Base-by-base conservation (phyloP, 2,113 vertebrate species). In the Orycteropus afer region DNA sequence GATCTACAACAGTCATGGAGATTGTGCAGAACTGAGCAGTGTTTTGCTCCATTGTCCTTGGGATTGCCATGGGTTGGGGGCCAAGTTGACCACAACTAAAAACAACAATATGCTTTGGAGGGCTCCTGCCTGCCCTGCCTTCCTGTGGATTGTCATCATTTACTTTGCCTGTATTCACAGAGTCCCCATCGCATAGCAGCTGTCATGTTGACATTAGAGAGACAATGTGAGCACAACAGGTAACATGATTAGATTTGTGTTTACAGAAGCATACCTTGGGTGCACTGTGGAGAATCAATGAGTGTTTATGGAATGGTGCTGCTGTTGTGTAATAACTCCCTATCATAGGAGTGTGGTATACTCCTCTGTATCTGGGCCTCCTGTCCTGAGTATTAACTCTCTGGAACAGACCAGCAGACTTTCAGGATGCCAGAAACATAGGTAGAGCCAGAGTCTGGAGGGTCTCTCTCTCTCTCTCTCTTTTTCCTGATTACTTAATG, bases 401-500 rank as follows among this genome's bases (percentile, higher is more conserved):
- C 81, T 4, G 1, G 40, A 90, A 74, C 42, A 79, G 82, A 82
- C 32, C 25, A 34, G 51, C 23, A 59, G 34, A 67, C 18, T 65
- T 91, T 37, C 13, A 76, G 18, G 22, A n/a, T 59, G 37, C 37
- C 37, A 76, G 76, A 67, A 73, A 17, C 27, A 51, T n/a, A 78
- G 76, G 76, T 78, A 49, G 76, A 83, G 37, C 76, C 8, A 78
- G 79, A 51, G 65, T 29, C 59, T 78, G 40, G 40, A 65, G 40
- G 29, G n/a, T n/a, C n/a, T n/a, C n/a, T n/a, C n/a, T n/a, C 22
- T 91, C 7, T 61, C 83, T 91, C 73, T 40, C 53, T 92, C 47
- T 59, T 90, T 84, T 95, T 89, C 51, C 78, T 84, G 59, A 80
- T 86, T 77, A 76, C 49, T 92, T 69, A 79, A 83, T 76, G 89